phyloP scores from a whole-genome alignment of 2,797 vertebrate species.

The Galaxias olidus region DNA sequence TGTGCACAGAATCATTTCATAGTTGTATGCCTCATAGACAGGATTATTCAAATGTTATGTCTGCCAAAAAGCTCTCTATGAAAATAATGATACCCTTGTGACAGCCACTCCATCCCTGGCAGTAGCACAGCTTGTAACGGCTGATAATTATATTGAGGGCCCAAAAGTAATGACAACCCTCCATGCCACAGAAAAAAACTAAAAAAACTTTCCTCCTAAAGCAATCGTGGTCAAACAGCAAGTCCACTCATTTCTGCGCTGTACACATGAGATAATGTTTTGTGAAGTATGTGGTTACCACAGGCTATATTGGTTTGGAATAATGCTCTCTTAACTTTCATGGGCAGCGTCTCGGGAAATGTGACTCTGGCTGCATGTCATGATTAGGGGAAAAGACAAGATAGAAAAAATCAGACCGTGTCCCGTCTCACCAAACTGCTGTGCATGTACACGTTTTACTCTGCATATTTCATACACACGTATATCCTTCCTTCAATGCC shows the following conservation, averaged over 20 bases:
- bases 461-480: too few species aligned
- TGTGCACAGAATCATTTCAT: slow-evolving; percentile 26
- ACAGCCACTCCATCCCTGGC: slow-evolving; percentile 73
- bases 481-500: too few species aligned
- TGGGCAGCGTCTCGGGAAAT: slow-evolving; percentile 62
- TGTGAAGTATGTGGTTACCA: slow-evolving; percentile 63
- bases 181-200: slow-evolving; percentile 65
- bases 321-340: slow-evolving; percentile 44
- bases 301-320: slow-evolving; percentile 61
- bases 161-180: slow-evolving; percentile 76
- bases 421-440: neutral
- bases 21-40: slow-evolving; percentile 52
- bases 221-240: slow-evolving; percentile 65
- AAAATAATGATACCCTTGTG: slow-evolving; percentile 77
- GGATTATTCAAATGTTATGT: slow-evolving; percentile 71
- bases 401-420: slow-evolving; percentile 30
- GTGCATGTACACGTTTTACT: neutral
- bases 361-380: slow-evolving; percentile 51
- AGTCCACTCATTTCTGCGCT: slow-evolving; percentile 59
- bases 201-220: slow-evolving; percentile 75
- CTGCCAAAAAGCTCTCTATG: slow-evolving; percentile 60
- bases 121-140: slow-evolving; percentile 63
- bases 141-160: slow-evolving; percentile 76
- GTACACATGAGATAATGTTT: slow-evolving; percentile 71
- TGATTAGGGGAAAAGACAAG: slow-evolving; percentile 38